A percentile compares a stretch with the other conserved stretches of the same genome.
phyloP scores from a whole-genome alignment of 2,888 invertebrate genomes.

The Vanessa cardui region DNA sequence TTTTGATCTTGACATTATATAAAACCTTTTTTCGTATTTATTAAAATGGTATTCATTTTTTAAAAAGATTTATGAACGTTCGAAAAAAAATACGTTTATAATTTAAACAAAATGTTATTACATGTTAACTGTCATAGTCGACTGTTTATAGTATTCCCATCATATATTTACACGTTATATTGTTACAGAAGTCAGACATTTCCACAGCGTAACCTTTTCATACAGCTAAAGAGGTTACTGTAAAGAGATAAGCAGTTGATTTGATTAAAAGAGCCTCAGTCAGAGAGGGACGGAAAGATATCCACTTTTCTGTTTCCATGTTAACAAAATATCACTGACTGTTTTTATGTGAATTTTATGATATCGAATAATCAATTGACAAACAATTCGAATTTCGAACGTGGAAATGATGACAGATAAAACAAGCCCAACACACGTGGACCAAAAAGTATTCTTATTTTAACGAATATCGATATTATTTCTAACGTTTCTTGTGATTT shows the following conservation, averaged over 20 bases:
- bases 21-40: not conserved
- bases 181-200: conserved; percentile 12
- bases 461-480: not conserved
- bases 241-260: conserved; percentile 40
- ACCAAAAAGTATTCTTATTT: not conserved
- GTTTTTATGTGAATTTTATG: conserved; percentile 25
- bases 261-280: conserved; percentile 36
- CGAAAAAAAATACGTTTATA: not conserved
- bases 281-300: conserved; percentile 29
- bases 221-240: conserved; percentile 34
- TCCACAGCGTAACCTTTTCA: conserved; percentile 20
- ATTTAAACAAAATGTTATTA: not conserved
- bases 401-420: conserved; percentile 5
- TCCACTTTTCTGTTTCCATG: conserved; percentile 26
- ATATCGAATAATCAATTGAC: conserved; percentile 24
- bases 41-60: no score
- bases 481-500: not conserved
- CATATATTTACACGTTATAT: not conserved
- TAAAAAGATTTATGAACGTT: no score
- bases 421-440: conserved; percentile 13
- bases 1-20: not conserved
- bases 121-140: no score
- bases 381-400: conserved; percentile 27
- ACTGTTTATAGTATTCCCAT: not conserved
- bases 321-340: conserved; percentile 18